These are phyloP conservation scores for Calephelis perditalis DNA, from an alignment of 2,888 invertebrate species.

Conservation along the genomic window DNA sequence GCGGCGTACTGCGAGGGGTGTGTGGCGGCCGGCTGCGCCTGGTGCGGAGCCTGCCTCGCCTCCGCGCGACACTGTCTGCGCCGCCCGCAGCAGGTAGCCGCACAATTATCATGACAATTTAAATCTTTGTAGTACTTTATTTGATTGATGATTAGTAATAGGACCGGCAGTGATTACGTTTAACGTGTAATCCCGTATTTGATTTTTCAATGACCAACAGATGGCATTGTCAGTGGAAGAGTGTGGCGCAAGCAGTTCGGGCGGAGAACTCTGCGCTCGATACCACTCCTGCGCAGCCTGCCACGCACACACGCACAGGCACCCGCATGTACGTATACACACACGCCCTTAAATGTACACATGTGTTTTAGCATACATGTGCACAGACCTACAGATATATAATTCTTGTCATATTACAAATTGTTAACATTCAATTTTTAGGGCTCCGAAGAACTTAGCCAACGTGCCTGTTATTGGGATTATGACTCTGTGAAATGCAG, in stretches of 20 bases:
- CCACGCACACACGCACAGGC: constrained; percentile 77
- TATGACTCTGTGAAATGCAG: constrained; percentile 78
- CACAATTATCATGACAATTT: background rate
- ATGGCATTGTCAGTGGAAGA: constrained; percentile 59
- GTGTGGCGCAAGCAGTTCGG: constrained; percentile 56
- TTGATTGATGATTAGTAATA: no score
- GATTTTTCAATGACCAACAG: constrained; percentile 32
- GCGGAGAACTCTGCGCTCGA: constrained; percentile 83
- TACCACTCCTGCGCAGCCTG: constrained; percentile 94
- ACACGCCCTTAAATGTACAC: background rate
- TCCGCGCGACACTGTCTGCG: constrained; percentile 46
- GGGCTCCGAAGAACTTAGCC: constrained; percentile 56
- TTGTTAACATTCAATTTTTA: constrained; percentile 28
- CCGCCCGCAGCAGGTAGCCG: constrained; percentile 44
- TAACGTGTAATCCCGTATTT: no score
- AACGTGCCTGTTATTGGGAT: constrained; percentile 81
- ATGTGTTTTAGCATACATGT: constrained; percentile 39
- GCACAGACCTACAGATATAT: constrained; percentile 51
- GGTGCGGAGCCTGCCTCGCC: constrained; percentile 60
- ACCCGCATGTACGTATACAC: constrained; percentile 44
- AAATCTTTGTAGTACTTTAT: no score
- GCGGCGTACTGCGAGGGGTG: constrained; percentile 59
- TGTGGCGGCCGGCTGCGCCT: constrained; percentile 61
- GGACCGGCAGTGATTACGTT: no score
- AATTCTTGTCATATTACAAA: background rate